These are phyloP conservation scores for Beris morrisii DNA, from an alignment of 2,888 invertebrate species.

Conservation along the genomic window DNA sequence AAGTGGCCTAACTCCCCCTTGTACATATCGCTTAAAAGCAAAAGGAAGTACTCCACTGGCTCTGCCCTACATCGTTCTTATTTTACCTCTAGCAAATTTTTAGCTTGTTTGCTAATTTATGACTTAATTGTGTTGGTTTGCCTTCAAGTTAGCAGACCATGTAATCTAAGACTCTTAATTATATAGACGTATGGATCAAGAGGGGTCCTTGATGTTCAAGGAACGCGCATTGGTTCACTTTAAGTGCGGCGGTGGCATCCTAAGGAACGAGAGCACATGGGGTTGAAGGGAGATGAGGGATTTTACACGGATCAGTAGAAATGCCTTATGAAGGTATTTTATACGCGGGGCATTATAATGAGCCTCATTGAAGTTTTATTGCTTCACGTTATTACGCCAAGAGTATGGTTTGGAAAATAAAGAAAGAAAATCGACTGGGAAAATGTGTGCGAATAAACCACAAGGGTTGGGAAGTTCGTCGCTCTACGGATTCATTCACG, in stretches of 20 bases:
- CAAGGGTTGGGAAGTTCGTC: not conserved
- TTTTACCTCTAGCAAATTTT: constrained; percentile 8
- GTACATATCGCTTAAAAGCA: not conserved
- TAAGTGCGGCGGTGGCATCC: not conserved
- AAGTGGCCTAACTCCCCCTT: no score
- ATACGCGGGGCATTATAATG: constrained; percentile 9
- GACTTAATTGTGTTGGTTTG: constrained; percentile 27
- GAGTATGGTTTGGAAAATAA: not conserved
- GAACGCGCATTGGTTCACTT: not conserved
- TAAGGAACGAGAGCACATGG: not conserved
- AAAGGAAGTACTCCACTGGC: not conserved
- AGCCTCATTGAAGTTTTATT: constrained; percentile 26
- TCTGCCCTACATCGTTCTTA: not conserved
- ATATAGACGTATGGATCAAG: constrained; percentile 16
- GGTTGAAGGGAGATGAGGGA: not conserved
- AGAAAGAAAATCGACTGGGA: not conserved
- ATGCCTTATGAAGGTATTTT: constrained; percentile 23
- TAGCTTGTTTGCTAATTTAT: constrained; percentile 27
- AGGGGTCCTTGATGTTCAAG: constrained; percentile 1
- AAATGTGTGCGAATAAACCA: not conserved
- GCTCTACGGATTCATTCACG: not conserved
- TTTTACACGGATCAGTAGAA: constrained; percentile 11
- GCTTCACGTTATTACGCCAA: not conserved
- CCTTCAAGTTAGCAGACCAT: constrained; percentile 25
- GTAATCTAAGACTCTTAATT: constrained; percentile 30